Percentiles rank a stretch among this genome's conserved stretches.
Conservation (phyloP, 2,113 vertebrate genomes). For the Prietella phreatophila region DNA sequence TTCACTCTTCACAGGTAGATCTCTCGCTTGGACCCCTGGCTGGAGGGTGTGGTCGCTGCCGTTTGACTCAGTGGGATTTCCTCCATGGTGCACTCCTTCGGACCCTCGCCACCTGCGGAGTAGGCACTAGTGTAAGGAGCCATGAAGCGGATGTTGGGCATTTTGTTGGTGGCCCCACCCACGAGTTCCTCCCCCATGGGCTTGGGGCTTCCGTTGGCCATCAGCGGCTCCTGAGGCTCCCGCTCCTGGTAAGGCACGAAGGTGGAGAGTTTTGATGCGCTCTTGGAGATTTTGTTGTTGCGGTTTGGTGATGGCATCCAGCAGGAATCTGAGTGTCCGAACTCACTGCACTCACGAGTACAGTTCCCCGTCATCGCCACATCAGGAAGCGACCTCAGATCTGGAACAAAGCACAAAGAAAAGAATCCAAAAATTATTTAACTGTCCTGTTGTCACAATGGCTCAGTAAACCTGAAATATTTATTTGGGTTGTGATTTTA, state of each 20-base stretch:
- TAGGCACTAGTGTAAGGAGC: slow-evolving; percentile 97
- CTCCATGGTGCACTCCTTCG: slow-evolving; percentile 92
- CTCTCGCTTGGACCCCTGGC: slow-evolving; percentile 93
- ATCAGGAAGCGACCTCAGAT: slow-evolving; percentile 92
- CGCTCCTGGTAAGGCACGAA: slow-evolving; percentile 99
- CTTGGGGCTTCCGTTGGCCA: slow-evolving; percentile 90
- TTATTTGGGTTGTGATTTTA: neutral
- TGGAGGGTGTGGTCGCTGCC: slow-evolving; percentile 84
- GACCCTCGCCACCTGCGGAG: slow-evolving; percentile 85
- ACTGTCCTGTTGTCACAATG: neutral
- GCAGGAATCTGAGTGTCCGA: slow-evolving; percentile 95
- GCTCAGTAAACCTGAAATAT: neutral
- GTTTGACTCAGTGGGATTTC: slow-evolving; percentile 97
- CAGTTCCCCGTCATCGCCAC: slow-evolving; percentile 98
- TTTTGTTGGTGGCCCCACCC: slow-evolving; percentile 80
- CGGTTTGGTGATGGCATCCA: slow-evolving; percentile 96
- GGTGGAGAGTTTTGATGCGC: slow-evolving; percentile 92
- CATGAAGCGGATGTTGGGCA: slow-evolving; percentile 94
- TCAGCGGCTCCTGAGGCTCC: slow-evolving; percentile 86
- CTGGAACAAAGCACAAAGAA: slow-evolving; percentile 61
- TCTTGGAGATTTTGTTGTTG: slow-evolving; percentile 83
- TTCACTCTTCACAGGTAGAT: slow-evolving; percentile 90
- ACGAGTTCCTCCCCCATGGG: slow-evolving; percentile 85
- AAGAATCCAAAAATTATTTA: neutral
- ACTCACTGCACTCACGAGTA: slow-evolving; percentile 95